phyloP scores from a whole-genome alignment of 2,888 invertebrate species.

The Dichetophora obliterata region DNA sequence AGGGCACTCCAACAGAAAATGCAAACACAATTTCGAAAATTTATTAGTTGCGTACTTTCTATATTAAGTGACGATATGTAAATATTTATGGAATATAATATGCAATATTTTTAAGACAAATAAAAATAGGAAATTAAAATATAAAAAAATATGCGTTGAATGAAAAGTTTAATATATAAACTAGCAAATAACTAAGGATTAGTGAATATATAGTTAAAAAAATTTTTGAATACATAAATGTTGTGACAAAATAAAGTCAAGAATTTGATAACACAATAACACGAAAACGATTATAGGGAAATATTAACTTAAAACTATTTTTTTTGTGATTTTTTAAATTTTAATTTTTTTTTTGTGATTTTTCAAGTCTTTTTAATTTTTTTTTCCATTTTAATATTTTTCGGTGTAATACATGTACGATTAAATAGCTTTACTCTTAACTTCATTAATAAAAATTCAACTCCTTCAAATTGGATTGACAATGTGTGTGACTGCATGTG shows the following conservation, averaged over 20 bases:
- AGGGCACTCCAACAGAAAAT: too few species aligned
- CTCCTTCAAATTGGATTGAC: slow-evolving; percentile 20
- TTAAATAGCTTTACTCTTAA: slow-evolving; percentile 64
- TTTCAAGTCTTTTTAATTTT: slow-evolving; percentile 46
- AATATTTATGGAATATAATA: too few species aligned
- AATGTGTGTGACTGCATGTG: neutral
- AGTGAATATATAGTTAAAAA: too few species aligned
- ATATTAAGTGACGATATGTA: too few species aligned
- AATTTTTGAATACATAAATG: neutral
- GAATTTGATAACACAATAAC: slow-evolving; percentile 1
- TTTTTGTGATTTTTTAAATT: slow-evolving; percentile 34
- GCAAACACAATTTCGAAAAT: too few species aligned
- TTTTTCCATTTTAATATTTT: slow-evolving; percentile 51
- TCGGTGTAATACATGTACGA: slow-evolving; percentile 59
- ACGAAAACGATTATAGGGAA: too few species aligned
- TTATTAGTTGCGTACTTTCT: too few species aligned
- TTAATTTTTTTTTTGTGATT: slow-evolving; percentile 11
- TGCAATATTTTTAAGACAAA: too few species aligned
- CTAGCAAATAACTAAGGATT: neutral
- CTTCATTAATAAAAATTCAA: slow-evolving; percentile 56
- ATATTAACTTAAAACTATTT: neutral
- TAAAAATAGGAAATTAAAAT: too few species aligned
- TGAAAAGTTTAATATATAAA: neutral
- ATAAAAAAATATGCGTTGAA: too few species aligned
- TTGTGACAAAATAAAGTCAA: neutral